phyloP scores from a whole-genome alignment of 2,113 vertebrate species.

The Calonectris borealis region DNA sequence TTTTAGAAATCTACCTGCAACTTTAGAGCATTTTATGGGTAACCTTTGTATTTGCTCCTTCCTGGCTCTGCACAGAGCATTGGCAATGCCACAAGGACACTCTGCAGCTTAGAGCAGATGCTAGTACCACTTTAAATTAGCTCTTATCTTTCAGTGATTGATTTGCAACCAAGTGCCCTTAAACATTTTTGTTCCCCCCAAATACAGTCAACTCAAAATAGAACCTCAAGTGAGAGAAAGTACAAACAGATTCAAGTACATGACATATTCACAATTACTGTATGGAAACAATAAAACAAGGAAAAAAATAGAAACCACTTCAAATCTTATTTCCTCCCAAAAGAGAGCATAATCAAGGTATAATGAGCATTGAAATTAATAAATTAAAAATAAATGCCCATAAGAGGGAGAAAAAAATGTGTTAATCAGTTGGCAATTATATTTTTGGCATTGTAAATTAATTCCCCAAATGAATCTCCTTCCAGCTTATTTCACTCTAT shows the following conservation, averaged over 20 bases:
- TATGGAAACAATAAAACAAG: constrained; percentile 54
- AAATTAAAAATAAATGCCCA: constrained; percentile 76
- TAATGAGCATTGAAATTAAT: constrained; percentile 77
- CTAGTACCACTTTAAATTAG: constrained; percentile 15
- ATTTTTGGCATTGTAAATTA: constrained; percentile 74
- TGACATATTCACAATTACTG: constrained; percentile 46
- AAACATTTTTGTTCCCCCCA: background rate
- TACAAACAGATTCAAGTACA: constrained; percentile 54
- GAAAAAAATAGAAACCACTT: constrained; percentile 66
- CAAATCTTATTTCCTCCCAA: constrained; percentile 67
- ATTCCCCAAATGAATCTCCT: constrained; percentile 66
- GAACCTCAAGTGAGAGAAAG: constrained; percentile 41
- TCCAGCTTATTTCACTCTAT: constrained; percentile 40
- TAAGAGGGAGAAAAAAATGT: constrained; percentile 65
- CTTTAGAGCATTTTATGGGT: background rate
- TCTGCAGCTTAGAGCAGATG: background rate
- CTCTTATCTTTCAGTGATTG: constrained; percentile 13
- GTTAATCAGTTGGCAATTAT: constrained; percentile 72
- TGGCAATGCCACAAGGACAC: constrained; percentile 13
- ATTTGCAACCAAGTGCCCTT: constrained; percentile 47
- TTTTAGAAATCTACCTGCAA: background rate
- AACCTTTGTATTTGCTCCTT: background rate
- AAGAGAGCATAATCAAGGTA: constrained; percentile 67
- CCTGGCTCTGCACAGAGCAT: background rate
- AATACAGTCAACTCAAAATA: constrained; percentile 65